Base-by-base conservation (phyloP, 2,797 vertebrate species). In the Ceyx erithaca region DNA sequence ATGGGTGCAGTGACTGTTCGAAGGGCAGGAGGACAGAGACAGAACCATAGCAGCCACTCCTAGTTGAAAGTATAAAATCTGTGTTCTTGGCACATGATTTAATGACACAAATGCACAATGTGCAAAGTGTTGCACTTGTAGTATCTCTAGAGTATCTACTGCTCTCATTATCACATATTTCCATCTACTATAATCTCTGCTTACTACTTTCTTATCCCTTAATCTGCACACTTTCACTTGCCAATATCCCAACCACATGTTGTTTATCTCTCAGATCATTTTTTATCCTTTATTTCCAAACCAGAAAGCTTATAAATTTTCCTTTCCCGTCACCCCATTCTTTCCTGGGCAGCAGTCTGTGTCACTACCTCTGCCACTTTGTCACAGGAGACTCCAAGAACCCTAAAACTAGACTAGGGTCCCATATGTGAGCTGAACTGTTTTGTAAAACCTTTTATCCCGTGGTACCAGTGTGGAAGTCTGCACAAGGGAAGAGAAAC, bases 201-300 rank as follows among this genome's bases (percentile, higher is more conserved):
- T 94, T 80, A 84, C 67, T 63, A 54, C 28, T 76, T 94, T 67
- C 71, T 88, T 84, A 94, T 79, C 40, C 31, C 12, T 79, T 91
- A 86, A 92, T 81, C 90, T 59, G 26, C 33, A 78, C 66, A 40
- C 28, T 88, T 91, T 84, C 70, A 86, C 51, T 92, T 86, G 75
- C 67, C 73, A 70, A 59, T 52, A 92, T 45, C 43, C 83, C 59
- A 81, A 70, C n/a, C 76, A 78, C 1, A 0, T 76, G 63, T 14
- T 77, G 58, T 86, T 90, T 85, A 82, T 55, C 37, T 67, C 62
- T 82, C 67, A 91, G 83, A 85, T 68, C 9, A 85, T 31, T 85
- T 40, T 70, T 79, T 40, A 68, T 43, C 30, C 43, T 54, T 81
- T 70, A 70, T 73, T 87, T 87, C 58, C 58, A 89, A 85, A 80